Base-by-base conservation (phyloP, 1,140 invertebrate genomes). In the Trichonephila clavata region DNA sequence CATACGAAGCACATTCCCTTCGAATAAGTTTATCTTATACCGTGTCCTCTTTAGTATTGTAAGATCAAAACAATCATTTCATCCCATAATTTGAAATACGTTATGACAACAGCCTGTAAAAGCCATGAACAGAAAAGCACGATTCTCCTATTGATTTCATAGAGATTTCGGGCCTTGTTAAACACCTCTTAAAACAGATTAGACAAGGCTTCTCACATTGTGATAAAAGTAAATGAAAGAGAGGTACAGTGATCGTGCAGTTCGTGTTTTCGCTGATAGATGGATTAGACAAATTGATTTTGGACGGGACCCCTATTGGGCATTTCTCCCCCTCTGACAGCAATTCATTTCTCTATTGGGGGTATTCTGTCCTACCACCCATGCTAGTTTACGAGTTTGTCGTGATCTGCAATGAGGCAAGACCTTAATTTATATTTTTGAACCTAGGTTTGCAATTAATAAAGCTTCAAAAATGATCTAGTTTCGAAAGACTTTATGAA, bases 211-310 rank as follows among this genome's bases (percentile, higher is more conserved):
- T 59, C 57, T 32, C 60, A 65, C 86, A 63, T 60, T 65, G 16
- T 63, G 20, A n/a, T 84, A 63, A 50, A 32, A 43, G n/a, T 18
- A 59, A 84, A 84, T 84, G 81, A 24, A 84, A 57, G 43, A 87
- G 32, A 87, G 86, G 61, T 59, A 8, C 86, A 7, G 20, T 18
- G 43, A 61, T 87, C 86, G 86, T 65, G 86, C 60, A 43, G 32
- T 87, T 87, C 86, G 59, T 39, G 61, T 39, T 87, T 20, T 63
- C 7, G 18, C 32, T 87, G 86, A 87, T 87, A 14, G 86, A 87
- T 87, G 59, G 43, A 65, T 65, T 87, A 13, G 86, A 87, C 86
- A 87, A 87, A 87, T 87, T 87, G 86, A 87, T 87, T 87, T 87
- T 43, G 86, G 61, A 65, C 18, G 83, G 83, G 43, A 39, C 71